These are phyloP conservation scores for Folsomia candida DNA, from an alignment of 2,888 invertebrate species.

Conservation along the genomic window DNA sequence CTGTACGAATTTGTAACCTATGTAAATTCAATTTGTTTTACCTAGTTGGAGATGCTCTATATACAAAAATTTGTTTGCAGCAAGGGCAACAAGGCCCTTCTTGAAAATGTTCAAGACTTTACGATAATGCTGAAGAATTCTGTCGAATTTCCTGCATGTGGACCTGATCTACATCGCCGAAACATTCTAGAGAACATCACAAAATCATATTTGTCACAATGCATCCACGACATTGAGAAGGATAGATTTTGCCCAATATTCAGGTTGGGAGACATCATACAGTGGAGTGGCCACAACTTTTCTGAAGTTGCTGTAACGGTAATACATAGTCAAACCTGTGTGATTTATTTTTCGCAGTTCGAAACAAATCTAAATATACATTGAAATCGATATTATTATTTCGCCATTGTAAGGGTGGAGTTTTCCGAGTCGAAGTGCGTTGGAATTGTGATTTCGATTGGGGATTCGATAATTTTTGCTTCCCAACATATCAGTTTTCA, in stretches of 20 bases:
- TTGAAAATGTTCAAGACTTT: conserved; percentile 34
- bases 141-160: conserved; percentile 42
- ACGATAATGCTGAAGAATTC: conserved; percentile 41
- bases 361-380: background rate
- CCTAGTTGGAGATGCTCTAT: background rate
- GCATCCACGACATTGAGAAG: conserved; percentile 49
- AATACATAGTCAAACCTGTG: conserved; percentile 7
- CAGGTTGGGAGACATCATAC: conserved; percentile 54
- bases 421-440: conserved; percentile 32
- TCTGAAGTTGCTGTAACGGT: conserved; percentile 52
- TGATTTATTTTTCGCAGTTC: conserved; percentile 9
- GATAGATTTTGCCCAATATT: conserved; percentile 56
- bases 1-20: conserved; percentile 3
- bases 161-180: conserved; percentile 23
- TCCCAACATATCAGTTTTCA: conserved; percentile 56
- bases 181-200: conserved; percentile 52
- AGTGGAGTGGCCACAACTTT: conserved; percentile 51
- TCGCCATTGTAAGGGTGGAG: conserved; percentile 41
- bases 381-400: background rate
- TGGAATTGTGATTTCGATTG: conserved; percentile 42
- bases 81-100: conserved; percentile 25
- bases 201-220: conserved; percentile 52
- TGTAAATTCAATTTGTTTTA: too few relatives aligned
- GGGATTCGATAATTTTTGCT: conserved; percentile 53
- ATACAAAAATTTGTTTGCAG: conserved; percentile 13